Base-by-base conservation (phyloP, 2,888 invertebrate species). In the Drosophila formosana region DNA sequence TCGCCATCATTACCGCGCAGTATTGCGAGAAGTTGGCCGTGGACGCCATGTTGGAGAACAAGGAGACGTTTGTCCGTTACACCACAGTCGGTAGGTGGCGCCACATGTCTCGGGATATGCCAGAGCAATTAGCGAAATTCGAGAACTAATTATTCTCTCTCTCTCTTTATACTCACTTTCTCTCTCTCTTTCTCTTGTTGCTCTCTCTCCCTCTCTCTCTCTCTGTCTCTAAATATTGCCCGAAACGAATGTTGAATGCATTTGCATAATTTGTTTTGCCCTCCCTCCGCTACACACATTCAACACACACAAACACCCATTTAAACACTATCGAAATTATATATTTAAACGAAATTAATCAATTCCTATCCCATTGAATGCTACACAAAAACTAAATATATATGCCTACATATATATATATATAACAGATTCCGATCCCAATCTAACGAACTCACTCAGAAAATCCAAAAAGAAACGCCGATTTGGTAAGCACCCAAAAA, bases 1-100 rank as follows among this genome's bases (percentile, higher is more conserved):
- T 99, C 89, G 99, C 98, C n/a, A 97, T 99, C 66, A 97, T 99
- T 68, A 99, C 99, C 0, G 98, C 98, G 0, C 95, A 98, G 89
- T 99, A 98, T 93, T 98, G 98, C 90, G 99, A 99, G 93, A 99
- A 99, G 92, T 94, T 98, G 85, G 99, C 99, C 1, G 98, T 99
- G 0, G 99, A 99, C 93, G 96, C 98, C 13, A 97, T 99, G 97
- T 97, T 99, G 91, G 98, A 98, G 87, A 97, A 98, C 90, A 98
- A 98, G 92, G 97, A 97, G 91, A 98, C 98, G 0, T 99, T 97
- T 92, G 98, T 98, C 57, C 95, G 98, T 77, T 99, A 98, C 92
- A 98, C 98, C 39, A 98, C 98, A 87, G 98, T 98, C 81, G 98
- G 98, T 98, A 93, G 96, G 97, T 92, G 70, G 62, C 47, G 69